These are phyloP conservation scores for Anguilla megastoma DNA, from an alignment of 2,797 vertebrate species.

Conservation along the genomic window DNA sequence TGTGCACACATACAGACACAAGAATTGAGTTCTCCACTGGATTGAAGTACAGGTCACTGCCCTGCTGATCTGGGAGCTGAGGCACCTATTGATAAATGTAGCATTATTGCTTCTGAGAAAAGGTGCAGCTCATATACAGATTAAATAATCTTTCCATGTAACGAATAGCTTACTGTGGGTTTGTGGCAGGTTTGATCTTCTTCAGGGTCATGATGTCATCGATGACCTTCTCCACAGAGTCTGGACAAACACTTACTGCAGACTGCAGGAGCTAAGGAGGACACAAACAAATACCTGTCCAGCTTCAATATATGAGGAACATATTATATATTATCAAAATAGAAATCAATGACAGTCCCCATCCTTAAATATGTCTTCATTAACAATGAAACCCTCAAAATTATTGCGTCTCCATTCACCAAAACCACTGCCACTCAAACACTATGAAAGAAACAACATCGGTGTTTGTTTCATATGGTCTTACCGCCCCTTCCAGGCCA, in stretches of 20 bases:
- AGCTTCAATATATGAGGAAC: neutral
- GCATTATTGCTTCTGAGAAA: neutral
- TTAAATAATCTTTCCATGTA: neutral
- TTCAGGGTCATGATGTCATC: conserved; percentile 93
- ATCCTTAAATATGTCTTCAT: neutral
- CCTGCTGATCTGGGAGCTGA: neutral
- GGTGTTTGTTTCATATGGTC: neutral
- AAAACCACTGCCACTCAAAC: neutral
- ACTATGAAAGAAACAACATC: neutral
- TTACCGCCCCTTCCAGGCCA: conserved; percentile 8
- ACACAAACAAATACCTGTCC: neutral
- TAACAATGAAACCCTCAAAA: neutral
- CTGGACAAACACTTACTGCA: conserved; percentile 83
- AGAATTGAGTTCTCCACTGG: no score
- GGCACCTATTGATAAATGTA: neutral
- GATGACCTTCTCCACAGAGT: conserved; percentile 93
- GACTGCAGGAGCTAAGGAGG: conserved; percentile 82
- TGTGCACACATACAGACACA: conserved; percentile 53
- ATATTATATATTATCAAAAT: neutral
- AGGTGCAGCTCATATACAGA: neutral
- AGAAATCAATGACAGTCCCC: neutral
- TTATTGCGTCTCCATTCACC: neutral
- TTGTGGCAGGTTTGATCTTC: conserved; percentile 91
- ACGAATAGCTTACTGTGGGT: conserved; percentile 86
- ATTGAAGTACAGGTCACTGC: neutral